Evolutionary conservation across 2,888 invertebrate genomes (phyloP), one percentile per base, ranked within the genome.

Genomic region (Pyrrhia umbra): DNA sequence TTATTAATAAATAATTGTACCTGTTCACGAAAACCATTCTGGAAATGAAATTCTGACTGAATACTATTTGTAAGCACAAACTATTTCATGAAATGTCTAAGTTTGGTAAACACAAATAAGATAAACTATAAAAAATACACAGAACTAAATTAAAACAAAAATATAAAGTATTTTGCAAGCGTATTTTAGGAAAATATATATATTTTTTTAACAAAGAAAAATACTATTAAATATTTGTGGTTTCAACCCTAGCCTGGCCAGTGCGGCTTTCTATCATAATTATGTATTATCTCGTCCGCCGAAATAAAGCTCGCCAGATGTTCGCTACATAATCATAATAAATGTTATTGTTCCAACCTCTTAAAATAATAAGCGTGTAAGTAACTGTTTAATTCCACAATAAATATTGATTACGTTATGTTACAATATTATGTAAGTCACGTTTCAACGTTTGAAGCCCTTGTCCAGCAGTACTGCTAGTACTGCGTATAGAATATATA

Each of bases 261-360:
- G 16, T 10, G n/a, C 21, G 43, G 30, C 40, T 66, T 52, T 66
- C 58, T 27, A 39, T 73, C 66, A 75, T 70, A 69, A 75, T 61
- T 61, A 69, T 69, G 62, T 69, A 58, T 65, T 74, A 60, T 63
- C 50, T 74, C 27, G 6, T 42, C 8, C 54, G 9, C 20, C 18
- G 49, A 40, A 55, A 52, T 56, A 30, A 51, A 47, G 18, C 37
- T 46, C 34, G 6, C 39, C 60, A 63, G 40, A 62, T 68, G 56
- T 50, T 65, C 20, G 20, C 39, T 39, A 55, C 50, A 21, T 58
- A 56, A 50, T 60, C 51, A 58, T 20, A 45, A 15, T 25, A 15
- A 39, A 30, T 63, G 15, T 21, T 66, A 16, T 25, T 20, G 42
- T 15, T 16, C 1, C 39, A 21, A 49, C 23, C 47, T 13, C 20